Conservation (phyloP, 2,797 vertebrate genomes). For the Acrossocheilus fasciatus region DNA sequence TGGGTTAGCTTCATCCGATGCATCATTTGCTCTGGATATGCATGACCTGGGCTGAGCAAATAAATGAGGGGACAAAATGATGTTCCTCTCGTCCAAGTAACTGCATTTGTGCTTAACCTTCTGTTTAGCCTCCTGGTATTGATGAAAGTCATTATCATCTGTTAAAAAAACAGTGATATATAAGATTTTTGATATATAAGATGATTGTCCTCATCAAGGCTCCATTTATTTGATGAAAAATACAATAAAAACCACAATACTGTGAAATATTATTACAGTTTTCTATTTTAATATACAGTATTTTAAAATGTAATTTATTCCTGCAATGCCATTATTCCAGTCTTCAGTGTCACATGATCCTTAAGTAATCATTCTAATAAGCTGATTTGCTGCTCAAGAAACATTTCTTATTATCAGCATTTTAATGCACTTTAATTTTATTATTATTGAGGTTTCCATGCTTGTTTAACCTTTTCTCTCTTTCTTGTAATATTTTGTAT, state of each 20-base stretch:
- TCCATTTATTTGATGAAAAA: background rate
- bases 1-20: background rate
- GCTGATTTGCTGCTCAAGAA: too few species aligned
- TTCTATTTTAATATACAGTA: background rate
- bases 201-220: background rate
- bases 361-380: too few species aligned
- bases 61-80: constrained; percentile 61
- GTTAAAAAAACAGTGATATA: background rate
- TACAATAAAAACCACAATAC: background rate
- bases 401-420: too few species aligned
- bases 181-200: background rate
- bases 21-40: constrained; percentile 6
- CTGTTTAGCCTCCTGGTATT: constrained; percentile 45
- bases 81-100: constrained; percentile 57
- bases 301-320: background rate
- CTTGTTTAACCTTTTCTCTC: too few species aligned
- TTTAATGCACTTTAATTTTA: too few species aligned
- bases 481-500: too few species aligned
- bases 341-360: background rate
- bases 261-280: background rate
- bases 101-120: constrained; percentile 62
- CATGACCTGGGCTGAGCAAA: constrained; percentile 9
- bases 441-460: too few species aligned
- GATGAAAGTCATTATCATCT: constrained; percentile 56
- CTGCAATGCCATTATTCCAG: background rate